Percentiles rank a stretch among this genome's conserved stretches.
These are phyloP conservation scores for Microplitis demolitor DNA, from an alignment of 1,140 invertebrate genomes.

Conservation along the genomic window DNA sequence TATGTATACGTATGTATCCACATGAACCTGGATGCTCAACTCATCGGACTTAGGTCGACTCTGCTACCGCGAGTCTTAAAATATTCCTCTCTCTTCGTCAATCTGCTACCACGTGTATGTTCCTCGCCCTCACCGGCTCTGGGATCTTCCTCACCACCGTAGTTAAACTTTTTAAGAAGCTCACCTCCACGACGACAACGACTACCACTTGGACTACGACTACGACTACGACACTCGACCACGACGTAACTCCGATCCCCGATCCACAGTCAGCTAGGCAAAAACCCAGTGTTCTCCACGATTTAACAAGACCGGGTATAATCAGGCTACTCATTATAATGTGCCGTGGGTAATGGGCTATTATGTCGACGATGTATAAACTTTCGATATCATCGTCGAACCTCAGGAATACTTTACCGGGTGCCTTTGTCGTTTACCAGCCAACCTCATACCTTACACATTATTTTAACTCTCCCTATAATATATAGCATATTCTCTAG, in stretches of 20 bases:
- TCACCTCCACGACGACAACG: no score
- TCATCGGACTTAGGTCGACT: slow-evolving; percentile 12
- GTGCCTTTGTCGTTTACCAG: not conserved
- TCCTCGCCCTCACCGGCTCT: no score
- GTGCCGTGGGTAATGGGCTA: slow-evolving; percentile 26
- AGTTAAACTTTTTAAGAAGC: not conserved
- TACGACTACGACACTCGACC: not conserved
- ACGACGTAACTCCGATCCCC: not conserved
- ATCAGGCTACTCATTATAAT: slow-evolving; percentile 27
- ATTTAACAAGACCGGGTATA: slow-evolving; percentile 24
- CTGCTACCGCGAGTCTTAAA: not conserved
- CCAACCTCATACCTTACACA: not conserved
- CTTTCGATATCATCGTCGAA: slow-evolving; percentile 29
- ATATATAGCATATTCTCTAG: not conserved
- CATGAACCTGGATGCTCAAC: slow-evolving; percentile 25
- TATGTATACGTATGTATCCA: not conserved
- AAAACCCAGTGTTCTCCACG: slow-evolving; percentile 25
- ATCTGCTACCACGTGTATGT: not conserved
- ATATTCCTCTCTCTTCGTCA: slow-evolving; percentile 4
- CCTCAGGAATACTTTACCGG: not conserved
- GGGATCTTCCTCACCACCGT: no score
- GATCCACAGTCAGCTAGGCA: not conserved
- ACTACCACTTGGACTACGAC: no score
- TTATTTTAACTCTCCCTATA: not conserved
- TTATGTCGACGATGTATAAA: slow-evolving; percentile 27